A percentile compares a stretch with the other conserved stretches of the same genome.
These are phyloP conservation scores for Otis tarda DNA, from an alignment of 2,113 vertebrate genomes.

Conservation along the genomic window DNA sequence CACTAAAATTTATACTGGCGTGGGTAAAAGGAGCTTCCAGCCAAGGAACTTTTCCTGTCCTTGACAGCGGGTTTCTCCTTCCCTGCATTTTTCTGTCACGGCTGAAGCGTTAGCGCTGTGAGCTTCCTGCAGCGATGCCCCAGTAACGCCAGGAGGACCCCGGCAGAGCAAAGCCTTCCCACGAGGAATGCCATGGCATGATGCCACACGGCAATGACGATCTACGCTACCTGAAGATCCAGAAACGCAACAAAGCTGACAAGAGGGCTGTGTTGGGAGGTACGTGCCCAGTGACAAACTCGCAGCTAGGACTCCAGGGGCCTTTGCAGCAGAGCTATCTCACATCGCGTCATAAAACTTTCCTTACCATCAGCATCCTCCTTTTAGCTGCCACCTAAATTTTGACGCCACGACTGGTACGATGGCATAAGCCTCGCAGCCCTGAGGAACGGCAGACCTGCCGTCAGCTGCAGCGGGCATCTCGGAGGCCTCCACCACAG, in stretches of 20 bases:
- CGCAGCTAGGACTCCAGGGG: background rate
- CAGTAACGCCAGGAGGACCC: background rate
- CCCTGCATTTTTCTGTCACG: background rate
- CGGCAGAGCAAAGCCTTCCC: background rate
- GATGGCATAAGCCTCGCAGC: background rate
- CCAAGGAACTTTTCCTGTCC: background rate
- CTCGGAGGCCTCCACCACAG: background rate
- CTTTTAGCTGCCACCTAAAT: background rate
- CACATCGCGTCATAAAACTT: fast-evolving
- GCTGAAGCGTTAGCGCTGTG: background rate
- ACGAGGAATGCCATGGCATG: fast-evolving
- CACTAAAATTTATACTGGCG: background rate
- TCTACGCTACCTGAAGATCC: background rate
- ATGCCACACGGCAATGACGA: fast-evolving
- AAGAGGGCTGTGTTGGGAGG: background rate
- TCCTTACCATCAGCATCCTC: background rate
- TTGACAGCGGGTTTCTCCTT: background rate
- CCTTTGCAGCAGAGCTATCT: background rate
- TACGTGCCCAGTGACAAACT: background rate
- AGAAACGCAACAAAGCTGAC: background rate
- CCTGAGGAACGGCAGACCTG: background rate
- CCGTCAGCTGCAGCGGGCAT: background rate
- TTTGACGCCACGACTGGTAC: fast-evolving
- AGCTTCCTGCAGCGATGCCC: background rate
- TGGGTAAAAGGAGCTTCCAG: background rate